phyloP scores from a whole-genome alignment of 2,888 invertebrate genomes.

The Himalopsyche tibetana region DNA sequence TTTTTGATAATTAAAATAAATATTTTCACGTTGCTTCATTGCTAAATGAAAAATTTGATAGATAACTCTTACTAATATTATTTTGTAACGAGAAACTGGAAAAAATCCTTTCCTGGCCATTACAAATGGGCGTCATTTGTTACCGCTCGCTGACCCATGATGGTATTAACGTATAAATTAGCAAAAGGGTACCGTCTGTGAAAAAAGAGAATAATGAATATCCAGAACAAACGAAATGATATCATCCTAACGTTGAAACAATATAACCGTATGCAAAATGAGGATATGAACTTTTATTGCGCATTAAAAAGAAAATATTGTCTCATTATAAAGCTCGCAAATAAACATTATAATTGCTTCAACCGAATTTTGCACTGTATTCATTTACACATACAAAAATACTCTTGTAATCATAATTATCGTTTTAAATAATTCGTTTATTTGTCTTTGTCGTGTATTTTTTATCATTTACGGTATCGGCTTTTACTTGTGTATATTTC shows the following conservation, averaged over 20 bases:
- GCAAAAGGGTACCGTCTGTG: slow-evolving; percentile 44
- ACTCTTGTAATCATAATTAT: too few relatives aligned
- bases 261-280: slow-evolving; percentile 42
- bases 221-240: slow-evolving; percentile 36
- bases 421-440: too few relatives aligned
- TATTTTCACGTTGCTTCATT: neutral
- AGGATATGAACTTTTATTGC: slow-evolving; percentile 32
- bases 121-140: slow-evolving; percentile 56
- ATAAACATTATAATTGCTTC: slow-evolving; percentile 11
- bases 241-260: slow-evolving; percentile 35
- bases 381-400: neutral
- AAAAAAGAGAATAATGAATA: slow-evolving; percentile 45
- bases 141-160: slow-evolving; percentile 53
- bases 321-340: slow-evolving; percentile 15
- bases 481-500: too few relatives aligned
- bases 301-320: slow-evolving; percentile 43
- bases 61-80: slow-evolving; percentile 44
- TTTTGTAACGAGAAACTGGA: slow-evolving; percentile 53
- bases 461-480: too few relatives aligned
- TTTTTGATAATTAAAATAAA: neutral
- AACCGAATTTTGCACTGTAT: neutral
- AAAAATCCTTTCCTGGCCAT: slow-evolving; percentile 49
- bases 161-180: slow-evolving; percentile 57
- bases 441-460: too few relatives aligned
- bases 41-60: slow-evolving; percentile 27